Evolutionary conservation across 2,888 invertebrate species (phyloP).

Genomic region (Scaptomyza caliginosa): DNA sequence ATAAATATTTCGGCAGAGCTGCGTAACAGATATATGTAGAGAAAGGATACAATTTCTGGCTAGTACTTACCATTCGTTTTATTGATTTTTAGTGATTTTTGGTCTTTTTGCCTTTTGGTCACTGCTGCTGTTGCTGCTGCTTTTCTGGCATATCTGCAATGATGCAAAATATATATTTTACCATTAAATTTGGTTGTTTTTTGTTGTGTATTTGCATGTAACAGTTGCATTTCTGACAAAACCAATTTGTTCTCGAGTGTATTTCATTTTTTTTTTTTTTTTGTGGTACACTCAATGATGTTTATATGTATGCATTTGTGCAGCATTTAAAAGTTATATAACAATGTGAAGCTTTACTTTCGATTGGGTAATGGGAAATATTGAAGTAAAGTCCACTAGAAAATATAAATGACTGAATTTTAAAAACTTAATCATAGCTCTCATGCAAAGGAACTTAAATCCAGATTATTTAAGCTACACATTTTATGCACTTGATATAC

Average conservation of each 20-base stretch:
- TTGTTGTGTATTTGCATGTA: slow-evolving; percentile 29
- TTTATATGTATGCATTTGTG: neutral
- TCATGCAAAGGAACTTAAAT: no score
- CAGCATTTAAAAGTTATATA: neutral
- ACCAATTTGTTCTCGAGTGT: slow-evolving; percentile 2
- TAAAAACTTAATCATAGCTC: neutral
- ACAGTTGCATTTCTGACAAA: slow-evolving; percentile 26
- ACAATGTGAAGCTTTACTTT: neutral
- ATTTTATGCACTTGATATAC: no score
- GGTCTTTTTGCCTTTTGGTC: slow-evolving; percentile 21
- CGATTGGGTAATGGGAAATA: no score
- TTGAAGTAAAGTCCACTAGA: no score
- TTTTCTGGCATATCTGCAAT: slow-evolving; percentile 50
- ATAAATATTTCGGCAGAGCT: neutral
- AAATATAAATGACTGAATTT: neutral
- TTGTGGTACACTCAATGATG: neutral
- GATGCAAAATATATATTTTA: slow-evolving; percentile 51
- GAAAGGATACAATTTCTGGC: slow-evolving; percentile 29
- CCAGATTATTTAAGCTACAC: no score
- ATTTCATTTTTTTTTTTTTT: neutral
- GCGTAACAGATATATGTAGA: slow-evolving; percentile 1
- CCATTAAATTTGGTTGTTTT: slow-evolving; percentile 46
- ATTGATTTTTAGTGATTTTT: slow-evolving; percentile 59
- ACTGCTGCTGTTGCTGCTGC: slow-evolving; percentile 7
- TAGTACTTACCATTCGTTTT: slow-evolving; percentile 67